Percentiles rank a stretch among this genome's conserved stretches.
Conservation (phyloP, 2,797 vertebrate species). For the Podargus strigoides region DNA sequence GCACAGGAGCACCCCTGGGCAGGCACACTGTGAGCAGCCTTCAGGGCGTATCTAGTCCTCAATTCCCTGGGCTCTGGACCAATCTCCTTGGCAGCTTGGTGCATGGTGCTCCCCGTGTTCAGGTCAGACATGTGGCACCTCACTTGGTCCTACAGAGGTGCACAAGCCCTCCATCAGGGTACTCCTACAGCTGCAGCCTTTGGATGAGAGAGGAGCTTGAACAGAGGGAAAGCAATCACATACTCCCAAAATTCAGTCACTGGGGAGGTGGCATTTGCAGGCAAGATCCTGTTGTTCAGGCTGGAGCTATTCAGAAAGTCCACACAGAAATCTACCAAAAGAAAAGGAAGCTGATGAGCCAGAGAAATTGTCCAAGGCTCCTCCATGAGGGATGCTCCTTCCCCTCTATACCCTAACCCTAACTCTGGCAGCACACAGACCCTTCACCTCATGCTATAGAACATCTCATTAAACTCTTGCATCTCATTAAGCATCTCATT, state of each 20-base stretch:
- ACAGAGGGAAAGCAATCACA: slow-evolving; percentile 31
- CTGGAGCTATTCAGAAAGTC: slow-evolving; percentile 69
- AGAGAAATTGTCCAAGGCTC: neutral
- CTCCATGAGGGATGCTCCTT: neutral
- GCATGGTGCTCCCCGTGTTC: rapidly evolving
- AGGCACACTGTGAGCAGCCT: rapidly evolving
- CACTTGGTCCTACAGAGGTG: neutral
- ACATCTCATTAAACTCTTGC: neutral
- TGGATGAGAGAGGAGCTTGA: neutral
- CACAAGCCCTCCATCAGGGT: rapidly evolving
- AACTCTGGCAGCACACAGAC: neutral
- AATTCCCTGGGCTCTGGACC: neutral
- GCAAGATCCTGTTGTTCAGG: slow-evolving; percentile 38
- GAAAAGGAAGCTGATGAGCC: slow-evolving; percentile 28
- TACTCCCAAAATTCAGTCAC: slow-evolving; percentile 89
- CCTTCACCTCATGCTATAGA: neutral
- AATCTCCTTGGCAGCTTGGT: neutral
- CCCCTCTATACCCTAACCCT: neutral
- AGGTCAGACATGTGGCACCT: neutral
- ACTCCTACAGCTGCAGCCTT: neutral
- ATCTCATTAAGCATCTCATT: neutral
- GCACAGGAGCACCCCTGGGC: neutral
- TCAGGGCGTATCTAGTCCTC: neutral
- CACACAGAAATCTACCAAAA: slow-evolving; percentile 69
- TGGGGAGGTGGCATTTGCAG: slow-evolving; percentile 76